Percentiles rank a stretch among this genome's conserved stretches.
Conservation (phyloP, 2,888 invertebrate species). For the Myopa testacea region DNA sequence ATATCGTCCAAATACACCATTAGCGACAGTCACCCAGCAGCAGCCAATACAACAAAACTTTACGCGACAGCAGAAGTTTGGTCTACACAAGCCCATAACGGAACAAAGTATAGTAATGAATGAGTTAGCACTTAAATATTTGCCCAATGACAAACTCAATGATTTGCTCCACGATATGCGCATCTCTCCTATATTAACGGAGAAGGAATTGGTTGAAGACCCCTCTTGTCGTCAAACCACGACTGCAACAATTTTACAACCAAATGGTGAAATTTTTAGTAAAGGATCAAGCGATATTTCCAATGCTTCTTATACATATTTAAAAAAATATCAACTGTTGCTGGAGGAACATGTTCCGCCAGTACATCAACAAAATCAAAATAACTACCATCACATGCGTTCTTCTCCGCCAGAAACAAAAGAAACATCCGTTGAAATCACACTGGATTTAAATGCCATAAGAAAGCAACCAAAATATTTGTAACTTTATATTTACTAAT, state of each 20-base stretch:
- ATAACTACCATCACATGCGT: slow-evolving; percentile 42
- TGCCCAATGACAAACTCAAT: slow-evolving; percentile 60
- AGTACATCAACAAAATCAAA: slow-evolving; percentile 39
- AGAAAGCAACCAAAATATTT: slow-evolving; percentile 63
- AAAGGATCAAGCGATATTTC: slow-evolving; percentile 60
- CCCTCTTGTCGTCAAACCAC: slow-evolving; percentile 10
- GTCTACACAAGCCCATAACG: slow-evolving; percentile 53
- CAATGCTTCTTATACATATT: slow-evolving; percentile 63
- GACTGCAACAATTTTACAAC: slow-evolving; percentile 41
- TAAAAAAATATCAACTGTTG: slow-evolving; percentile 62
- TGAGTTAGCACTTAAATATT: slow-evolving; percentile 63
- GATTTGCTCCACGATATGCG: slow-evolving; percentile 59
- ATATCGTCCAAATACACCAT: slow-evolving; percentile 56
- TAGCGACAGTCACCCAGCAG: slow-evolving; percentile 33
- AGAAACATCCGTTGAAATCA: slow-evolving; percentile 46
- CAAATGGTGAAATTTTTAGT: slow-evolving; percentile 55
- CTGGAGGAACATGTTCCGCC: slow-evolving; percentile 55
- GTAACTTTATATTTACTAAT: slow-evolving; percentile 41
- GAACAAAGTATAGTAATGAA: slow-evolving; percentile 66
- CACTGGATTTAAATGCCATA: slow-evolving; percentile 62
- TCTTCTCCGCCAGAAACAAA: background rate
- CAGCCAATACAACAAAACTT: background rate
- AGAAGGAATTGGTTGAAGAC: slow-evolving; percentile 36
- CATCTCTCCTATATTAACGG: slow-evolving; percentile 45
- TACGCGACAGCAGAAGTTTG: background rate